These are phyloP conservation scores for Lycia hirtaria DNA, from an alignment of 2,888 invertebrate species.

Conservation along the genomic window DNA sequence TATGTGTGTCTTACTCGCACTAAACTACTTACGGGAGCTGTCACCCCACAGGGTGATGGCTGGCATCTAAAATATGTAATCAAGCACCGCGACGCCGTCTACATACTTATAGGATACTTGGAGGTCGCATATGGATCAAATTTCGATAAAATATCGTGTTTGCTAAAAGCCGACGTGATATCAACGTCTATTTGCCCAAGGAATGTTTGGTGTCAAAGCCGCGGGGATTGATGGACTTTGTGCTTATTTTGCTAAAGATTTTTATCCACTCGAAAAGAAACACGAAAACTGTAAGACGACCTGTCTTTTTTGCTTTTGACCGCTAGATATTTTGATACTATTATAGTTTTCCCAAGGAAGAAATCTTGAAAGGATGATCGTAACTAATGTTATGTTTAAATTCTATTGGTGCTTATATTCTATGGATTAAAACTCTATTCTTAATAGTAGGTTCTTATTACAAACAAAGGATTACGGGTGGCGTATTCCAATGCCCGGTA, in stretches of 20 bases:
- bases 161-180: background rate
- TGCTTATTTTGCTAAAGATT: background rate
- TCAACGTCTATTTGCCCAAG: background rate
- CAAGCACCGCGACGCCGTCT: background rate
- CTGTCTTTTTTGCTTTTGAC: background rate
- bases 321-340: too few relatives aligned
- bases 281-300: background rate
- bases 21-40: background rate
- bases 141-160: background rate
- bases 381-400: too few relatives aligned
- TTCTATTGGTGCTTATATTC: too few relatives aligned
- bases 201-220: background rate
- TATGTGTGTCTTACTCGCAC: background rate
- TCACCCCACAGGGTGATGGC: background rate
- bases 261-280: background rate
- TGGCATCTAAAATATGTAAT: slow-evolving; percentile 7
- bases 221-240: background rate
- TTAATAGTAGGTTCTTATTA: too few relatives aligned
- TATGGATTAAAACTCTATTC: too few relatives aligned
- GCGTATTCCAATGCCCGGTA: too few relatives aligned
- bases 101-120: background rate
- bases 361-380: too few relatives aligned
- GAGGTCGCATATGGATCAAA: background rate
- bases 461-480: too few relatives aligned
- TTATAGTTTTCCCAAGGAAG: too few relatives aligned